These are phyloP conservation scores for Aromia moschata DNA, from an alignment of 2,888 invertebrate species.

Conservation along the genomic window DNA sequence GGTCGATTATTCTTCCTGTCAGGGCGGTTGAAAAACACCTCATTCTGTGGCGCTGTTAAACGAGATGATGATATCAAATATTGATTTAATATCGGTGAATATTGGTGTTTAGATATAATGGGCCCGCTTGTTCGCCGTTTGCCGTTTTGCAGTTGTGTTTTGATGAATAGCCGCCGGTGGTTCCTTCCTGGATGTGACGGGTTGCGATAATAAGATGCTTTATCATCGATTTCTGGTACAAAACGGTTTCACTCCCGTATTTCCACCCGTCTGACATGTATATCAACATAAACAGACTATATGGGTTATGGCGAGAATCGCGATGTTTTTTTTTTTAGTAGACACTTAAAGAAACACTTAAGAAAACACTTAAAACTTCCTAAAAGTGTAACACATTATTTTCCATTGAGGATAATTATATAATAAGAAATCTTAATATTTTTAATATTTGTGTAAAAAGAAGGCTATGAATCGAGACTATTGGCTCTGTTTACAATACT, in stretches of 20 bases:
- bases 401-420: too few relatives aligned
- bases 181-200: constrained; percentile 29
- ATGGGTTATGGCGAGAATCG: neutral
- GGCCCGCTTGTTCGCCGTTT: constrained; percentile 17
- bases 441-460: too few relatives aligned
- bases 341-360: neutral
- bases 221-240: constrained; percentile 15
- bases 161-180: constrained; percentile 27
- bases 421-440: too few relatives aligned
- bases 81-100: constrained; percentile 15
- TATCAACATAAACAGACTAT: neutral
- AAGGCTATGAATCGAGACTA: too few relatives aligned
- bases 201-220: constrained; percentile 27
- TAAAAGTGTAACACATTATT: too few relatives aligned
- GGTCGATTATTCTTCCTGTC: too few relatives aligned
- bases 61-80: constrained; percentile 22
- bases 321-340: neutral
- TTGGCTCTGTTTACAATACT: too few relatives aligned
- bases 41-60: constrained; percentile 4
- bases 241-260: constrained; percentile 6
- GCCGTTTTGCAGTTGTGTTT: constrained; percentile 18
- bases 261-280: neutral
- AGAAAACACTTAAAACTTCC: neutral
- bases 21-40: too few relatives aligned
- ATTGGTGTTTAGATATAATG: constrained; percentile 18